A percentile compares a stretch with the other conserved stretches of the same genome.
Conservation (phyloP, 2,888 invertebrate genomes). For the Parnassius glacialis region DNA sequence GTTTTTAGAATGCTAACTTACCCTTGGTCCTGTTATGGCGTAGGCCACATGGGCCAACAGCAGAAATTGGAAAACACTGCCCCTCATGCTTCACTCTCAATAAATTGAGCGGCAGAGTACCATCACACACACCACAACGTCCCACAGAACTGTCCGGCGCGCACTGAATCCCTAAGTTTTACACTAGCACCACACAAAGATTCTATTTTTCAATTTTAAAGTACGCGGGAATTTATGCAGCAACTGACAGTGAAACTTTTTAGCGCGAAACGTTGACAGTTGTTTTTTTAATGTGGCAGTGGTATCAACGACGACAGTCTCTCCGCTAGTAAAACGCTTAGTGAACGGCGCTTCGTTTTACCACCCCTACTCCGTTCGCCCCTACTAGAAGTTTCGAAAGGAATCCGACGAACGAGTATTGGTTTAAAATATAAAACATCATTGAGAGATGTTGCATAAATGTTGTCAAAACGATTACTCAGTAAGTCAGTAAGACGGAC, state of each 20-base stretch:
- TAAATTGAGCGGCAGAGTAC: conserved; percentile 68
- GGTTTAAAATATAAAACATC: conserved; percentile 44
- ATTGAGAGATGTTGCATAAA: conserved; percentile 57
- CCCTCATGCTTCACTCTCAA: conserved; percentile 74
- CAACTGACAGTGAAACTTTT: conserved; percentile 31
- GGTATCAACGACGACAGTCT: conserved; percentile 59
- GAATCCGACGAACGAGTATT: conserved; percentile 55
- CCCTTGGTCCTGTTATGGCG: conserved; percentile 77
- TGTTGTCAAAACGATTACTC: conserved; percentile 47
- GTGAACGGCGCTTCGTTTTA: conserved; percentile 66
- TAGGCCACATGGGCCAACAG: conserved; percentile 73
- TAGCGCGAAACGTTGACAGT: conserved; percentile 35
- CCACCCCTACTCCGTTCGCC: conserved; percentile 72
- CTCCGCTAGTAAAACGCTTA: conserved; percentile 61
- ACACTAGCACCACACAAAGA: conserved; percentile 42
- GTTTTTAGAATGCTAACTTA: conserved; percentile 38
- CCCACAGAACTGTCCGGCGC: conserved; percentile 52
- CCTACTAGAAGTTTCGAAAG: conserved; percentile 75
- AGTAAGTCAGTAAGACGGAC: too few relatives aligned
- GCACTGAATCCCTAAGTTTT: conserved; percentile 42
- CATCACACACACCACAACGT: conserved; percentile 62
- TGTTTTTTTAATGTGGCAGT: conserved; percentile 47
- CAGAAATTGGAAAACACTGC: conserved; percentile 63
- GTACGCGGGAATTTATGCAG: conserved; percentile 40
- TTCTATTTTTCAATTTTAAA: conserved; percentile 33